Percentiles rank a stretch among this genome's conserved stretches.
Evolutionary conservation across 1,140 invertebrate species (phyloP).

Genomic region (Drosophila subobscura): DNA sequence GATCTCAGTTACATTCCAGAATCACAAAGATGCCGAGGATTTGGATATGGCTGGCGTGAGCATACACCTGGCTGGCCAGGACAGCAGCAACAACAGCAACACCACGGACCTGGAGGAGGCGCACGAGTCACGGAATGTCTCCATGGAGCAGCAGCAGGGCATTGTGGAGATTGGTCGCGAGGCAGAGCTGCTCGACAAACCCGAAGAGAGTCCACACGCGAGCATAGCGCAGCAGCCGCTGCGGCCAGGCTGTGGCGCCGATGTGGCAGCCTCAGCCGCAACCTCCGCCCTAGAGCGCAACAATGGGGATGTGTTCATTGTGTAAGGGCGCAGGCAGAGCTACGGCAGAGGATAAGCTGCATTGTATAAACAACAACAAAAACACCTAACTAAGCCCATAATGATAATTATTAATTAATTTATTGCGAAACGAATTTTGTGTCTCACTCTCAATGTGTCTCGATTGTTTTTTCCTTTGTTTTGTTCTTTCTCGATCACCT

Average conservation of each 20-base stretch:
- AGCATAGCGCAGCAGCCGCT: conserved; percentile 13
- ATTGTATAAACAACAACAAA: conserved; percentile 32
- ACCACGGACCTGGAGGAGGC: conserved; percentile 54
- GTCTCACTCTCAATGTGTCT: conserved; percentile 37
- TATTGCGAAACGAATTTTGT: conserved; percentile 43
- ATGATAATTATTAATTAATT: conserved; percentile 52
- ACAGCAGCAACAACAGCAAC: conserved; percentile 1
- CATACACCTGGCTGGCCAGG: conserved; percentile 66
- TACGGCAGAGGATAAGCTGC: conserved; percentile 1
- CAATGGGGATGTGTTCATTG: conserved; percentile 76
- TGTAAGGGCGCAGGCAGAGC: conserved; percentile 38
- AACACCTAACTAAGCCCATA: conserved; percentile 21
- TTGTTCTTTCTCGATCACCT: conserved; percentile 2
- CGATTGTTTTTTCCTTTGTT: not conserved
- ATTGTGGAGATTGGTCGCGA: conserved; percentile 81
- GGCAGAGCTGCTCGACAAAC: conserved; percentile 70
- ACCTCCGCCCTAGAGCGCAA: conserved; percentile 48
- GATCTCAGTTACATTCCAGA: conserved; percentile 82
- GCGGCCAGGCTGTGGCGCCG: conserved; percentile 56
- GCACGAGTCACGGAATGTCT: conserved; percentile 36
- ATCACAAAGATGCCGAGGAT: conserved; percentile 57
- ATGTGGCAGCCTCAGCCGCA: conserved; percentile 18
- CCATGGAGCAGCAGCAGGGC: conserved; percentile 44
- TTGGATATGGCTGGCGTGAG: conserved; percentile 67
- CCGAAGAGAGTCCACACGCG: conserved; percentile 24